Evolutionary conservation across 2,888 invertebrate species (phyloP).

Genomic region (Apocheima hispidaria): DNA sequence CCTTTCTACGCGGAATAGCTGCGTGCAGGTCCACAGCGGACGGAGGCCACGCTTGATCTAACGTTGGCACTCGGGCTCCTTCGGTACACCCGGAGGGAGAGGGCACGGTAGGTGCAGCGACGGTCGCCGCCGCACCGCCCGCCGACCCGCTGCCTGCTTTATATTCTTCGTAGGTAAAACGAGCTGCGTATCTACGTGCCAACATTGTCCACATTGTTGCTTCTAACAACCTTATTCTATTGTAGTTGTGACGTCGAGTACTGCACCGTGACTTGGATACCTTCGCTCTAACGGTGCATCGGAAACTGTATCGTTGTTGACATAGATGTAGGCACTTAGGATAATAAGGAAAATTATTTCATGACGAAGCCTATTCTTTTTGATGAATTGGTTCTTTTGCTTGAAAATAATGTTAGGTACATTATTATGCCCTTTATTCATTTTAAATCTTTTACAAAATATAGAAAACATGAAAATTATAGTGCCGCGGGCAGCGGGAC

Average conservation of each 20-base stretch:
- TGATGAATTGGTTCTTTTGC: too few species aligned
- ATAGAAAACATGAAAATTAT: too few species aligned
- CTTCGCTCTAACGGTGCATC: constrained; percentile 23
- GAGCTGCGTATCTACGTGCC: constrained; percentile 58
- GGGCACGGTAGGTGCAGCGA: constrained; percentile 49
- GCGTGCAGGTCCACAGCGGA: constrained; percentile 74
- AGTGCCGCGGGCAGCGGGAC: too few species aligned
- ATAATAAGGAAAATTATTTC: too few species aligned
- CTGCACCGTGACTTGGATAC: constrained; percentile 32
- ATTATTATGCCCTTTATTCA: too few species aligned
- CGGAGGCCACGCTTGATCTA: constrained; percentile 80
- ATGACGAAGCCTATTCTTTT: too few species aligned
- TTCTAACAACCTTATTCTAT: constrained; percentile 38
- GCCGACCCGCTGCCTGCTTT: constrained; percentile 64
- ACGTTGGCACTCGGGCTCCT: constrained; percentile 60
- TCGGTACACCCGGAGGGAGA: constrained; percentile 59
- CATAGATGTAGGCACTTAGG: not conserved
- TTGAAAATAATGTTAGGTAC: too few species aligned
- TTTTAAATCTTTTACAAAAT: too few species aligned
- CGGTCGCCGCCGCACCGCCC: constrained; percentile 52
- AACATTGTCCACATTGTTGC: constrained; percentile 60
- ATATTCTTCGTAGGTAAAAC: constrained; percentile 61
- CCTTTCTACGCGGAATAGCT: constrained; percentile 72
- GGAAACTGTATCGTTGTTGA: constrained; percentile 8
- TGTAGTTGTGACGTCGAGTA: constrained; percentile 21